A percentile compares a stretch with the other conserved stretches of the same genome.
Evolutionary conservation across 1,140 invertebrate species (phyloP).

Genomic region (Drosophila obscura): DNA sequence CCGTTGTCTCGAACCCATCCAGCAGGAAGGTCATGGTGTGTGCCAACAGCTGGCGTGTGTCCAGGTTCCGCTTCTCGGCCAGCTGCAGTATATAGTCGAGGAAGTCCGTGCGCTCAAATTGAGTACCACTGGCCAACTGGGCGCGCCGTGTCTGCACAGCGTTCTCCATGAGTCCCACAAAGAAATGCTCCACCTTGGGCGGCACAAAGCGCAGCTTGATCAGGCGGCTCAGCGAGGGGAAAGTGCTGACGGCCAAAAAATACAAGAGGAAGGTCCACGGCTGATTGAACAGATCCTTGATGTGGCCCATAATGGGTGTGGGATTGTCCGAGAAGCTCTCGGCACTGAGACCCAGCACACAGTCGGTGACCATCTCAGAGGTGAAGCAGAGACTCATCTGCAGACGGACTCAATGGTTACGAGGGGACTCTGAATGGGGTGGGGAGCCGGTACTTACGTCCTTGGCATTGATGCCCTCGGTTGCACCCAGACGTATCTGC

Average conservation of each 20-base stretch:
- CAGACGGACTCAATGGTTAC: neutral
- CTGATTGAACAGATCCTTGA: constrained; percentile 58
- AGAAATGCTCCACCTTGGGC: constrained; percentile 60
- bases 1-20: constrained; percentile 79
- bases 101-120: constrained; percentile 75
- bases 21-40: constrained; percentile 70
- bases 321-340: constrained; percentile 70
- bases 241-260: constrained; percentile 37
- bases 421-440: neutral
- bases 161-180: constrained; percentile 66
- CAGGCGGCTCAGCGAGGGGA: constrained; percentile 47
- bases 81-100: constrained; percentile 80
- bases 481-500: constrained; percentile 37
- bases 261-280: constrained; percentile 44
- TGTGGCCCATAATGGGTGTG: constrained; percentile 56
- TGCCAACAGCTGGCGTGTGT: constrained; percentile 38
- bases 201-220: constrained; percentile 59
- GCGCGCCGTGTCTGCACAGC: constrained; percentile 67
- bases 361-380: constrained; percentile 84
- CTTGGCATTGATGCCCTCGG: constrained; percentile 60
- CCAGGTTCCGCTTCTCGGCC: constrained; percentile 64
- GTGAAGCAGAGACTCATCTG: constrained; percentile 83
- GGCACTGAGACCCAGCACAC: constrained; percentile 84
- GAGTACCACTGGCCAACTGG: constrained; percentile 38
- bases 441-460: constrained; percentile 46